Evolutionary conservation across 2,888 invertebrate species (phyloP), one percentile per base, ranked within the genome.

Genomic region (Melitaea athalia): DNA sequence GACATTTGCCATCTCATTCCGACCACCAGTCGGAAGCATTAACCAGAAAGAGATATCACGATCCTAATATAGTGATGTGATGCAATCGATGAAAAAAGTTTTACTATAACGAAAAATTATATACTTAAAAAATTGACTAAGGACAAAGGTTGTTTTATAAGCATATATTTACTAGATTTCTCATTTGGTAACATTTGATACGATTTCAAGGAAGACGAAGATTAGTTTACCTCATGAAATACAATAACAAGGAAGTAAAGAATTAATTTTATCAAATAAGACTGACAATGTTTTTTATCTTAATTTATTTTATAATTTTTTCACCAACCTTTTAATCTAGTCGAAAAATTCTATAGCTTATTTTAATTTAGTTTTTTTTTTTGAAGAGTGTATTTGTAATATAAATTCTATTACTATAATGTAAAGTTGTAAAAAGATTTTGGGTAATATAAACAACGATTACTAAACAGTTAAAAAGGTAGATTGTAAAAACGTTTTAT

Each of bases 381-480:
- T 68, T 49, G 60, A 64, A 68, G 61, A 63, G 45, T 61, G 60
- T 55, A 59, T 57, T 57, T 67, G 60, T 67, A 65, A 50, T 43
- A 65, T 42, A 61, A 57, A 14, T 49, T 8, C 45, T 61, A 62
- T 15, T 53, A 38, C 59, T 59, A 57, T 70, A 73, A 76, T 81
- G 77, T 82, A 80, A 82, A 81, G 67, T 76, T 89, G 87, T 87
- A 88, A 79, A 85, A 83, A 80, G 67, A 24, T 66, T 76, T 80
- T 77, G 78, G 80, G 78, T 81, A 63, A 63, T 78, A 72, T 65
- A 62, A 79, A 87, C 87, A 88, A 87, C 88, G 88, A 89, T 82
- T 81, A 78, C 69, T 15, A 42, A 57, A 71, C 63, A 71, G 77
- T 74, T 79, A 81, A 78, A n/a, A 69, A 72, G 64, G 67, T 80